Evolutionary conservation across 2,888 invertebrate genomes (phyloP).

Genomic region (Argyresthia albistria): DNA sequence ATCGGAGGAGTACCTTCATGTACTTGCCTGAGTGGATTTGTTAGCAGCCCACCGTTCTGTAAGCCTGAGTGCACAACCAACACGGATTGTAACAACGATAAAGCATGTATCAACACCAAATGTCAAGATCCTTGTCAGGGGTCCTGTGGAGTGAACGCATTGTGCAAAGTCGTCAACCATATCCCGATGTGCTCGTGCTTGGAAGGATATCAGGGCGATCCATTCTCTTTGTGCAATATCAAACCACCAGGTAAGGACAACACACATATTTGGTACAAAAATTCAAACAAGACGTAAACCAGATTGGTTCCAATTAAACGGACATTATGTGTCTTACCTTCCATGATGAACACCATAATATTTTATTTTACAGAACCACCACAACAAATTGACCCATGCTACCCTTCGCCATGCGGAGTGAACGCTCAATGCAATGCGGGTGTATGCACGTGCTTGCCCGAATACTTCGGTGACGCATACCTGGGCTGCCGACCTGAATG

Average conservation of each 20-base stretch:
- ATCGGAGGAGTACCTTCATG: conserved; percentile 74
- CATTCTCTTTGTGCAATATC: conserved; percentile 77
- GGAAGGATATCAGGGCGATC: conserved; percentile 79
- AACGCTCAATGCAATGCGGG: conserved; percentile 83
- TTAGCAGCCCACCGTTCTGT: conserved; percentile 82
- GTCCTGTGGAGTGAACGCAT: conserved; percentile 80
- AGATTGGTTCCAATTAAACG: too few relatives aligned
- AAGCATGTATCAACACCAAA: conserved; percentile 83
- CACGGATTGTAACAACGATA: conserved; percentile 79
- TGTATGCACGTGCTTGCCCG: conserved; percentile 81
- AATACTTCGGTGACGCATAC: conserved; percentile 85
- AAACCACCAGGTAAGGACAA: conserved; percentile 51
- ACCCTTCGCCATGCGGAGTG: conserved; percentile 84
- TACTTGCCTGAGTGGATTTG: conserved; percentile 75
- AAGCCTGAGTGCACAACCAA: conserved; percentile 82
- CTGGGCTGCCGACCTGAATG: conserved; percentile 87
- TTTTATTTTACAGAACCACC: conserved; percentile 32
- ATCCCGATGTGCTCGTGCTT: conserved; percentile 80
- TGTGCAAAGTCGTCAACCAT: conserved; percentile 83
- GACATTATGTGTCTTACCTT: too few relatives aligned
- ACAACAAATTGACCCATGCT: conserved; percentile 74
- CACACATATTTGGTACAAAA: not conserved
- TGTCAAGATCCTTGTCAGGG: conserved; percentile 86
- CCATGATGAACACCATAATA: too few relatives aligned
- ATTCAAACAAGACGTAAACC: too few relatives aligned